Base-by-base conservation (phyloP, 2,797 vertebrate species). In the Eulemur albifrons region DNA sequence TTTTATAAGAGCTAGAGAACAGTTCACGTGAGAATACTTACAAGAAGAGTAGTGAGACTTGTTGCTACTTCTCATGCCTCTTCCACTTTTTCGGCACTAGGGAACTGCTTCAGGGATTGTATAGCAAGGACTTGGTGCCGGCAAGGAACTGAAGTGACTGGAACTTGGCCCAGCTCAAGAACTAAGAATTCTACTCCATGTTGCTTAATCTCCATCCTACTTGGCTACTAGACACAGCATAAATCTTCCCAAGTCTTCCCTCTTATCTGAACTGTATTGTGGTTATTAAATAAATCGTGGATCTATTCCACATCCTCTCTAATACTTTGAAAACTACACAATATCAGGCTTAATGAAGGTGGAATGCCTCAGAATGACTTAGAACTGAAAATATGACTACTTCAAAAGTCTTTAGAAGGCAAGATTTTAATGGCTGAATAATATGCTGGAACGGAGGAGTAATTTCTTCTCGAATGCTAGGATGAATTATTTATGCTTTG, bases 401-500 rank as follows among this genome's bases (percentile, higher is more conserved):
- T 98, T 98, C 98, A 98, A 97, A 98, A 98, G 98, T 98, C 98
- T 99, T 98, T 97, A 98, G 96, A 98, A 98, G 97, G 98, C 98
- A 98, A 98, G 98, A 97, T 98, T 99, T 98, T 98, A 99, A 99
- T 99, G 98, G 98, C 97, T 98, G 98, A 98, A 99, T 99, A 98
- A 98, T 99, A 98, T 54, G 98, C 98, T 98, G 98, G 97, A 99
- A 98, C 97, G 82, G 97, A 98, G 98, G 96, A 98, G 98, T 98
- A 98, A 99, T 98, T 98, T 99, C 98, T 98, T 98, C 98, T 98
- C 83, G 0, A 98, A 99, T 98, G 98, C 97, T 98, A 97, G 98
- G 98, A 99, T 99, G 98, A 99, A 99, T 99, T 99, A 99, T 99
- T 99, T 99, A 99, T 99, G 98, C 98, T 98, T 98, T 99, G 99